Base-by-base conservation (phyloP, 1,140 invertebrate species). In the Drosophila repletoides region DNA sequence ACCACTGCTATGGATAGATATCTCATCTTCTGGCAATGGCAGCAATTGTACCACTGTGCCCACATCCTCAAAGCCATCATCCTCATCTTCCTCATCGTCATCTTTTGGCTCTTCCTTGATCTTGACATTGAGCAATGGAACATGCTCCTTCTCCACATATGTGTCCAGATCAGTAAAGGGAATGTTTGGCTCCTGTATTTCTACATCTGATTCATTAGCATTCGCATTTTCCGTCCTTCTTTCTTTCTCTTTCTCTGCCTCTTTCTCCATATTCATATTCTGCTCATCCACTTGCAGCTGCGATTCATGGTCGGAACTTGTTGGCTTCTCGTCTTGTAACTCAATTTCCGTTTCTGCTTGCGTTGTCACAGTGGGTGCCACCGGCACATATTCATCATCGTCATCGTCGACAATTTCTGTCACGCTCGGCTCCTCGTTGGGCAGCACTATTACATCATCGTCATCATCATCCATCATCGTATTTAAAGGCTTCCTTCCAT, bases 11-110 rank as follows among this genome's bases (percentile, higher is more conserved):
- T 88, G 63, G 21, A 89, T 89, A 6, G 81, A 90, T 51, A 90
- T 89, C 53, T 88, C 81, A 48, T 90, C 86, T 41, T 84, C 76
- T 14, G 84, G 76, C 9, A 74, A 31, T 0, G 79, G 80, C n/a
- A 75, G 45, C 10, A 80, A 46, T 3, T 75, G 52, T 3, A 90
- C 76, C 17, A 84, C 86, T 0, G 88, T 90, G 34, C 89, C 89
- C 21, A 92, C 92, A 69, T 93, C 92, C 2, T 92, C 92, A 6
- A 92, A 92, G 53, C 91, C 91, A 76, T 91, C 91, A 68, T 93
- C 92, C n/a, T 92, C 91, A n/a, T 90, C 80, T 5, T 88, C 89
- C 24, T 91, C 90, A 15, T 91, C 88, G 12, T 91, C 88, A 21
- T 86, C 75, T 41, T 90, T 86, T 2, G 72, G 72, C 48, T 77